Evolutionary conservation across 2,113 vertebrate species (phyloP).

Genomic region (Leptobrachium leishanense): DNA sequence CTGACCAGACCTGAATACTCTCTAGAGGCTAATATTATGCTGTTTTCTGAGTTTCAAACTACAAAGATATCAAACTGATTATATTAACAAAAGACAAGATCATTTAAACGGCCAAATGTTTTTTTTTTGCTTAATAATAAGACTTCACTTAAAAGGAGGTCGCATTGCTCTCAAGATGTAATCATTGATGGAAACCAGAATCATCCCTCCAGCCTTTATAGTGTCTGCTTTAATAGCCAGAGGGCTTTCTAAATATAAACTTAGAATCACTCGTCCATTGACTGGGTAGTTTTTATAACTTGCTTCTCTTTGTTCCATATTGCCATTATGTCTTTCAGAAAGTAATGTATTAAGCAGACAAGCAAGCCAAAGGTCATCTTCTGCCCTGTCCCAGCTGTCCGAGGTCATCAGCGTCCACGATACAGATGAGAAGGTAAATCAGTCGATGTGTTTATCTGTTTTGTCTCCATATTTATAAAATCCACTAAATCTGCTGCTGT

Average conservation of each 20-base stretch:
- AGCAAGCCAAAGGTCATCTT: constrained; percentile 42
- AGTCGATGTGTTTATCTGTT: too few species aligned
- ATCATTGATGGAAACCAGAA: constrained; percentile 29
- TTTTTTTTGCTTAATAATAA: constrained; percentile 15
- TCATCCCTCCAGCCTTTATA: background rate
- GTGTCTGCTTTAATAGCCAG: constrained; percentile 13
- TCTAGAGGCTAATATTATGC: background rate
- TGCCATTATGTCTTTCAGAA: constrained; percentile 43
- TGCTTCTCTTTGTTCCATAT: constrained; percentile 30
- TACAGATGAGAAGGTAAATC: constrained; percentile 54
- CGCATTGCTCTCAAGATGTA: background rate
- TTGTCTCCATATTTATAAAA: too few species aligned
- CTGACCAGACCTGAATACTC: too few species aligned
- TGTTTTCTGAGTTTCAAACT: background rate
- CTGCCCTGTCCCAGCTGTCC: constrained; percentile 29
- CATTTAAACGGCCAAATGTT: constrained; percentile 6
- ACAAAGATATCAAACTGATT: background rate
- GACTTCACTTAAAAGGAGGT: background rate
- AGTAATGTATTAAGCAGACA: constrained; percentile 49
- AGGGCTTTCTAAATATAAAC: constrained; percentile 31
- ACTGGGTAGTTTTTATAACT: constrained; percentile 32
- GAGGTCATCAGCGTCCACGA: constrained; percentile 3
- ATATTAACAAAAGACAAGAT: background rate
- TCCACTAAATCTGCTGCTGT: too few species aligned
- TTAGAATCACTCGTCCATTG: constrained; percentile 28